Percentiles rank a stretch among this genome's conserved stretches.
Conservation (phyloP, 2,888 invertebrate species). For the Eilema sororculum region DNA sequence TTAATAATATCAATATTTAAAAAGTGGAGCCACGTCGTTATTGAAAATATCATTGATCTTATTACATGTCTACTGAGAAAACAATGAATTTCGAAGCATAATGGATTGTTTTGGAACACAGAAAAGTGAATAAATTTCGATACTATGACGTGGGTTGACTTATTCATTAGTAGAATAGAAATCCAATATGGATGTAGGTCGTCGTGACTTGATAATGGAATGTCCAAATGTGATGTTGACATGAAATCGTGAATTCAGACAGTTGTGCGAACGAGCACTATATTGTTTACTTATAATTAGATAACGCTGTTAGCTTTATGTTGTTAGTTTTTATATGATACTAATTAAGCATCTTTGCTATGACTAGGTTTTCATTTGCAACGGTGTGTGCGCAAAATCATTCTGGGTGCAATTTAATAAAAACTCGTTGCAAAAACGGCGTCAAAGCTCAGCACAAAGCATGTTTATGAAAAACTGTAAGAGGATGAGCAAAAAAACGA, state of each 20-base stretch:
- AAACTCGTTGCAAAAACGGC: background rate
- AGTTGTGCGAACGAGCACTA: slow-evolving; percentile 53
- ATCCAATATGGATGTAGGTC: slow-evolving; percentile 67
- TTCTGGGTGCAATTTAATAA: background rate
- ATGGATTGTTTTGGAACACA: slow-evolving; percentile 19
- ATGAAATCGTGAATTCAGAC: slow-evolving; percentile 65
- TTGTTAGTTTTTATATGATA: background rate
- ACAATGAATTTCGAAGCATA: slow-evolving; percentile 18
- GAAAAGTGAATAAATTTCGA: slow-evolving; percentile 32
- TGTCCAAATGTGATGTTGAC: slow-evolving; percentile 66
- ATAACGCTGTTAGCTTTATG: background rate
- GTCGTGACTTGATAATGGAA: slow-evolving; percentile 68
- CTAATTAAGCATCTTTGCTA: background rate
- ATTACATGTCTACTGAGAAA: slow-evolving; percentile 35
- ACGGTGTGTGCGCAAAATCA: background rate
- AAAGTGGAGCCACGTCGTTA: background rate
- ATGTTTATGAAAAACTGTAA: background rate
- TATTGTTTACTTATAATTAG: slow-evolving; percentile 24
- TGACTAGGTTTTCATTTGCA: background rate
- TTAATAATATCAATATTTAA: background rate
- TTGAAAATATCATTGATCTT: slow-evolving; percentile 43
- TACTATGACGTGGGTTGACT: slow-evolving; percentile 52
- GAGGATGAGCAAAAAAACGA: background rate
- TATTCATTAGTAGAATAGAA: slow-evolving; percentile 63
- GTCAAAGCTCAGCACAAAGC: no score